Conservation (phyloP, 2,888 invertebrate species). For the Pseudanteris insignis region DNA sequence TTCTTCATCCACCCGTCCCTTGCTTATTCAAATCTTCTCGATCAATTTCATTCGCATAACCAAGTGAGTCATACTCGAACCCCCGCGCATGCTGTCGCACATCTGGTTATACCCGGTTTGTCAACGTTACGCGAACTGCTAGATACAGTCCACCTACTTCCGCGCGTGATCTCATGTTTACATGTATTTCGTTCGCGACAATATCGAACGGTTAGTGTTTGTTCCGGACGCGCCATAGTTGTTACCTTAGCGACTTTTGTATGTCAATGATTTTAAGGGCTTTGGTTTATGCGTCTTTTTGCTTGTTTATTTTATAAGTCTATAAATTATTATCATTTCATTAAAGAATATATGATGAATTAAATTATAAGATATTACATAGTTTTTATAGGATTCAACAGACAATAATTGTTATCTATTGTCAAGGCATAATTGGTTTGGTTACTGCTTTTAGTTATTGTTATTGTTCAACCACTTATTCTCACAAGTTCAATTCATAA, state of each 20-base stretch:
- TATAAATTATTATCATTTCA: no score
- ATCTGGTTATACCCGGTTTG: constrained; percentile 56
- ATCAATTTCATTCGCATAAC: constrained; percentile 43
- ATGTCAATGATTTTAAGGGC: not conserved
- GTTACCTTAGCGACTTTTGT: constrained; percentile 36
- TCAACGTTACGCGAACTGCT: constrained; percentile 36
- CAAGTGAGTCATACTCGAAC: constrained; percentile 57
- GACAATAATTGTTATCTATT: no score
- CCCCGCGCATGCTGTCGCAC: constrained; percentile 54
- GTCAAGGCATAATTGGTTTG: no score
- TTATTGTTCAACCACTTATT: no score
- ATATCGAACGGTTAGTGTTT: constrained; percentile 35
- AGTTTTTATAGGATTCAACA: no score
- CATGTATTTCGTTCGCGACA: constrained; percentile 30
- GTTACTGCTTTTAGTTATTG: no score
- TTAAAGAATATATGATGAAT: no score
- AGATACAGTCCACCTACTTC: constrained; percentile 43
- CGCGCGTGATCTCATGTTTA: constrained; percentile 36
- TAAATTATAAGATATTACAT: no score
- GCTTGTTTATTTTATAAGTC: no score
- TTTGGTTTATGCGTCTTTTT: not conserved
- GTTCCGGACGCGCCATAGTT: constrained; percentile 15
- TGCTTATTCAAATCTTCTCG: constrained; percentile 41
- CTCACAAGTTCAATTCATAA: no score
- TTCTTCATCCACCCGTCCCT: no score